These are phyloP conservation scores for Cynocephalus volans DNA, from an alignment of 2,113 vertebrate genomes.

Conservation along the genomic window DNA sequence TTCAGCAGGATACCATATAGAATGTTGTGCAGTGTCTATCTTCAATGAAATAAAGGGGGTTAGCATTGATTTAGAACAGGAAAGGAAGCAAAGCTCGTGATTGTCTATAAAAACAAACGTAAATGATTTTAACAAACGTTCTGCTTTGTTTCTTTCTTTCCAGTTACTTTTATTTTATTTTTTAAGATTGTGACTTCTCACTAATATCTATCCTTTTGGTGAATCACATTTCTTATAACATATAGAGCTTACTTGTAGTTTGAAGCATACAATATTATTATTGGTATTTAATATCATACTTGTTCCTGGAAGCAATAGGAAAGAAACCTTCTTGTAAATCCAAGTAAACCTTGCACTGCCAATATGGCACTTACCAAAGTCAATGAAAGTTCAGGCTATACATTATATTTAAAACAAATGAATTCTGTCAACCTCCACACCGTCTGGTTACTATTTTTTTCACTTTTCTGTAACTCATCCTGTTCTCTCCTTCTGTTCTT, in stretches of 20 bases:
- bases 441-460: constrained; percentile 62
- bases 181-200: constrained; percentile 29
- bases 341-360: neutral
- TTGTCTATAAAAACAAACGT: constrained; percentile 44
- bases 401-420: constrained; percentile 59
- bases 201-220: constrained; percentile 10
- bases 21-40: neutral
- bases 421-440: constrained; percentile 59
- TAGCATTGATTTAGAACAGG: constrained; percentile 32
- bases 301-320: constrained; percentile 49
- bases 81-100: constrained; percentile 7
- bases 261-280: neutral
- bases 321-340: constrained; percentile 32
- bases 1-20: neutral
- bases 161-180: constrained; percentile 1
- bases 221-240: constrained; percentile 40
- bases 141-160: constrained; percentile 49
- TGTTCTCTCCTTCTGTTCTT: constrained; percentile 65
- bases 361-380: constrained; percentile 41
- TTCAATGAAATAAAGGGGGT: constrained; percentile 16
- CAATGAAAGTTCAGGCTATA: constrained; percentile 58
- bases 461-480: constrained; percentile 57
- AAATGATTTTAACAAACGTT: constrained; percentile 72
- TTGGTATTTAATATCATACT: constrained; percentile 39
- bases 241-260: constrained; percentile 37